These are phyloP conservation scores for Balaenoptera acutorostrata DNA, from an alignment of 2,113 vertebrate species.

Conservation along the genomic window DNA sequence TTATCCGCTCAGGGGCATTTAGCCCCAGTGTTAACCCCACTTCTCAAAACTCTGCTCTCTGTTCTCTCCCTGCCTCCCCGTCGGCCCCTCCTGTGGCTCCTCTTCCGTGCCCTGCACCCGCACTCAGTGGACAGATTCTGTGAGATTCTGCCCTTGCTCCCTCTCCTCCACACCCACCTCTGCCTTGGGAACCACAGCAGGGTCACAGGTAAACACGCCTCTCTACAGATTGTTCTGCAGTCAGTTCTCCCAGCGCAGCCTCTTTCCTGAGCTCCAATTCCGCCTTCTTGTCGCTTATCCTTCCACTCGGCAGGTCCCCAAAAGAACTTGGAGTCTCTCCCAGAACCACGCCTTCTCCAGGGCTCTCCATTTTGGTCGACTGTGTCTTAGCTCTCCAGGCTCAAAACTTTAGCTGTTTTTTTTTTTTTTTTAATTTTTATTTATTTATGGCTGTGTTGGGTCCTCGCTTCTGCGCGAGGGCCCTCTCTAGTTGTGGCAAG, in stretches of 20 bases:
- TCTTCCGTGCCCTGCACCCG: fast-evolving
- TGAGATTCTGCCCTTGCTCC: not conserved
- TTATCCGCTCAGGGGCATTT: not conserved
- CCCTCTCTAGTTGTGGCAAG: too few species aligned
- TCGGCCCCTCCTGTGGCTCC: not conserved
- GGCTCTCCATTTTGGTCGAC: not conserved
- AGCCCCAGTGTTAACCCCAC: not conserved
- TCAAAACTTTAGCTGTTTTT: not conserved
- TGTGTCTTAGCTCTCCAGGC: not conserved
- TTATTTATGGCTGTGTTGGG: too few species aligned
- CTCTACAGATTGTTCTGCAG: not conserved
- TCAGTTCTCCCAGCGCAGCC: not conserved
- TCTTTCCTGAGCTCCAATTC: not conserved
- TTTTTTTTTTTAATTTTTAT: not conserved
- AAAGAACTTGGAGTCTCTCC: not conserved
- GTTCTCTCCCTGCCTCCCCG: not conserved
- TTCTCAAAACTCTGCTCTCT: not conserved
- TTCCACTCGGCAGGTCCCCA: not conserved
- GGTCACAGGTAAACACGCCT: not conserved
- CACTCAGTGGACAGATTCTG: not conserved
- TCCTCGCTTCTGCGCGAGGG: too few species aligned
- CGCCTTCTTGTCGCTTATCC: not conserved
- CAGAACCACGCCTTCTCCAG: not conserved
- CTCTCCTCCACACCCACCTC: not conserved
- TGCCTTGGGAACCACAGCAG: not conserved